phyloP scores from a whole-genome alignment of 2,113 vertebrate genomes.

The Acanthochromis polyacanthus region DNA sequence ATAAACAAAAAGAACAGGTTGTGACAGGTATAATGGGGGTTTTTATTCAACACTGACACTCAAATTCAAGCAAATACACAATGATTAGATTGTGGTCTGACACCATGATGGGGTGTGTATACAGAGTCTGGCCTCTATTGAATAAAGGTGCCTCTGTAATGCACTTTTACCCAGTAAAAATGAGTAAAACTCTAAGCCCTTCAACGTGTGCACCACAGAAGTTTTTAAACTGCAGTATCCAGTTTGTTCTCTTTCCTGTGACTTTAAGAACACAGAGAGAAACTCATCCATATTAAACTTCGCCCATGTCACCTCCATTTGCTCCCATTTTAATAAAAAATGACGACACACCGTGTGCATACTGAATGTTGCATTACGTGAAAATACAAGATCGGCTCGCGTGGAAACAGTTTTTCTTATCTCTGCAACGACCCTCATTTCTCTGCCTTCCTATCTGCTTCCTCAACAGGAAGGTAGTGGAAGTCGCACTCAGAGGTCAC shows the following conservation, averaged over 20 bases:
- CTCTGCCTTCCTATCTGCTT: conserved; percentile 68
- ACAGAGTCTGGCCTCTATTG: neutral
- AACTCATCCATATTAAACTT: neutral
- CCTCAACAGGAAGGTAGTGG: conserved; percentile 69
- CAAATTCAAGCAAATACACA: no score
- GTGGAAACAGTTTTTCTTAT: conserved; percentile 49
- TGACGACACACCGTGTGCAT: neutral
- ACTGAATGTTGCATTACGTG: neutral
- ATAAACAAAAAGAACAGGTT: no score
- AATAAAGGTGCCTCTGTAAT: neutral
- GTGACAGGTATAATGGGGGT: no score
- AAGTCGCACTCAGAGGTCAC: conserved; percentile 54
- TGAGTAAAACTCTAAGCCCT: neutral
- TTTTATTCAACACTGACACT: no score
- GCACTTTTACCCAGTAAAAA: neutral
- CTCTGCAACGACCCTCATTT: conserved; percentile 57
- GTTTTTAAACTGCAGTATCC: neutral
- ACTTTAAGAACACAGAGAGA: conserved; percentile 7
- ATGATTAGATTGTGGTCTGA: neutral
- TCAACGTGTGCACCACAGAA: neutral
- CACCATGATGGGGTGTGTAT: neutral
- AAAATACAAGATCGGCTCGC: neutral
- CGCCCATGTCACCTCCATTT: neutral
- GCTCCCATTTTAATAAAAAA: conserved; percentile 17
- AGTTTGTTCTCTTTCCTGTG: neutral